Percentiles rank a stretch among this genome's conserved stretches.
Evolutionary conservation across 1,140 invertebrate species (phyloP).

Genomic region (Littorina saxatilis): DNA sequence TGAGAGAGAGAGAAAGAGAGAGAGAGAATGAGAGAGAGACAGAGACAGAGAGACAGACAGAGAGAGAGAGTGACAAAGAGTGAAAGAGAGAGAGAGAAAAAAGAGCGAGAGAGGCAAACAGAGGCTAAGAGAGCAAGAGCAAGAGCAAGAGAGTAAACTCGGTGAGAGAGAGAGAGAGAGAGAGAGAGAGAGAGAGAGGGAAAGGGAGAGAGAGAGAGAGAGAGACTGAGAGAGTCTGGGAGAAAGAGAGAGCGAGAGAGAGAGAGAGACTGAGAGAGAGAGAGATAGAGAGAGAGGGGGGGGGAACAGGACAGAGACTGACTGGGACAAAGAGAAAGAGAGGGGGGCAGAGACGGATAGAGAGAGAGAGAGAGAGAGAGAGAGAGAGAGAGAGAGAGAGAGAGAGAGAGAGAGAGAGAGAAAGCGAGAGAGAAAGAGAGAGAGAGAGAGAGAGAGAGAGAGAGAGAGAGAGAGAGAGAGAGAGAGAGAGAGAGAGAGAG

Average conservation of each 20-base stretch:
- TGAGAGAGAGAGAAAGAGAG: background rate
- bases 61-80: too few species aligned
- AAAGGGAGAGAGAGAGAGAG: conserved; percentile 2
- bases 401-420: background rate
- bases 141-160: background rate
- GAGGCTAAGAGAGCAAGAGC: background rate
- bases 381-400: background rate
- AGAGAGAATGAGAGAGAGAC: background rate
- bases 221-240: background rate
- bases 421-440: background rate
- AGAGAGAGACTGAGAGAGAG: background rate
- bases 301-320: background rate
- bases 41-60: background rate
- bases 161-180: too few species aligned
- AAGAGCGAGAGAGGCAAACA: background rate
- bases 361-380: background rate
- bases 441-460: background rate
- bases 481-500: background rate
- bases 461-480: background rate
- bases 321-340: background rate
- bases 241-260: background rate
- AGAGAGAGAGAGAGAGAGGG: background rate
- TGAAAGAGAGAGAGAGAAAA: background rate
- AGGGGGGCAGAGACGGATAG: background rate
- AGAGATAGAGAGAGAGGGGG: background rate